Evolutionary conservation across 2,888 invertebrate species (phyloP).

Genomic region (Clusia tigrina): DNA sequence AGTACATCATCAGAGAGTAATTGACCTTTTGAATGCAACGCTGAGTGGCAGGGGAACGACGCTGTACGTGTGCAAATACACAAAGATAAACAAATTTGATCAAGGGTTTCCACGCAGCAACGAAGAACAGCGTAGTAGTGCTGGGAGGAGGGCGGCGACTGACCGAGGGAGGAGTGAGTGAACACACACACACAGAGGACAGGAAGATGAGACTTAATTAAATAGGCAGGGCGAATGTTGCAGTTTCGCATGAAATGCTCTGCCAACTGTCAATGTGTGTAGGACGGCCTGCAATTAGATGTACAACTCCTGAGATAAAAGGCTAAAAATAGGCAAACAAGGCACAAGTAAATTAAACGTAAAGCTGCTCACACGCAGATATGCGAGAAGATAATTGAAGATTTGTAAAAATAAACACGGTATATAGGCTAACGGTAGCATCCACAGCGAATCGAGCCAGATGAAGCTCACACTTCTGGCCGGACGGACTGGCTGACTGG

Average conservation of each 20-base stretch:
- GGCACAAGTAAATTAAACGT: background rate
- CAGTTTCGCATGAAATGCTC: background rate
- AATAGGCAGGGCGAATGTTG: too few relatives aligned
- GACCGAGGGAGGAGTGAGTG: too few relatives aligned
- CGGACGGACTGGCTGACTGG: too few relatives aligned
- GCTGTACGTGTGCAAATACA: background rate
- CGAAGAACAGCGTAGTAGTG: background rate
- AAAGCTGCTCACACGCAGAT: too few relatives aligned
- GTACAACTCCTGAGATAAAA: background rate
- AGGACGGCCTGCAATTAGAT: too few relatives aligned
- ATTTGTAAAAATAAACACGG: too few relatives aligned
- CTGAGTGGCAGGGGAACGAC: background rate
- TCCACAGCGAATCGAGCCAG: too few relatives aligned
- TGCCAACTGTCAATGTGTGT: background rate
- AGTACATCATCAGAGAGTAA: background rate
- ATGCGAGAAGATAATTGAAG: too few relatives aligned
- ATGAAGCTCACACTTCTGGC: too few relatives aligned
- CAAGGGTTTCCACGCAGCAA: background rate
- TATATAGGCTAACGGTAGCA: too few relatives aligned
- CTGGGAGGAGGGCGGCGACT: background rate
- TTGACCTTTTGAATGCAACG: slow-evolving; percentile 8
- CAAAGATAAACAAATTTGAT: background rate
- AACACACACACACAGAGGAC: too few relatives aligned
- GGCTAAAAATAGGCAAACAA: background rate
- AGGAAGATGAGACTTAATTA: background rate